Conservation (phyloP, 2,113 vertebrate species). For the Myotis brandtii region DNA sequence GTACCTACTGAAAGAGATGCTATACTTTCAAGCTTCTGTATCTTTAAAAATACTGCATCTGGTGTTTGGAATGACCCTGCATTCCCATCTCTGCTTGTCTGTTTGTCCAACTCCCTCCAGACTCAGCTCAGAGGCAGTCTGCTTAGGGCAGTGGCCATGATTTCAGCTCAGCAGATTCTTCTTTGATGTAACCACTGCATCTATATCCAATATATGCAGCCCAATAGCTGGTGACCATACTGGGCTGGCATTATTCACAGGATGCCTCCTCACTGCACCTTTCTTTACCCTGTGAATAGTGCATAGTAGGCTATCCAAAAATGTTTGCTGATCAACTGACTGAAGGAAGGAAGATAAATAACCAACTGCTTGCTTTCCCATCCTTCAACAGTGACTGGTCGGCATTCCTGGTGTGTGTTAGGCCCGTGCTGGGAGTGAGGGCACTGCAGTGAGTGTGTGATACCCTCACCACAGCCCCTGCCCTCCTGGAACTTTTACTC, state of each 20-base stretch:
- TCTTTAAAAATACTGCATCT: background rate
- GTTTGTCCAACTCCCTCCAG: background rate
- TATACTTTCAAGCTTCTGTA: background rate
- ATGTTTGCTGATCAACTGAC: background rate
- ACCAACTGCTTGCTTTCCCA: no score
- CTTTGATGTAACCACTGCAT: background rate
- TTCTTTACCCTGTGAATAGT: background rate
- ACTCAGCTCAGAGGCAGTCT: background rate
- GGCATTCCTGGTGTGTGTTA: no score
- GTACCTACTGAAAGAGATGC: background rate
- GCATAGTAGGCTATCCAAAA: no score
- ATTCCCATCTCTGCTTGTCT: background rate
- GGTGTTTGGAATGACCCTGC: background rate
- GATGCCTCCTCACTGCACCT: background rate
- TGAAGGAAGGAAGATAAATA: background rate
- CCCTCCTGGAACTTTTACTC: no score
- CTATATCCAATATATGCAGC: no score
- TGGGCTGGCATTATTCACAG: background rate
- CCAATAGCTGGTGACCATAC: background rate
- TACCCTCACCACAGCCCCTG: fast-evolving
- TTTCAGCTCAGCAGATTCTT: background rate
- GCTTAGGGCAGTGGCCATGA: fast-evolving
- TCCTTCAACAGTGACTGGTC: fast-evolving
- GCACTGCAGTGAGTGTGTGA: background rate
- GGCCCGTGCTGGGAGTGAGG: background rate